These are phyloP conservation scores for Thymelicus acteon DNA, from an alignment of 2,888 invertebrate genomes.

Conservation along the genomic window DNA sequence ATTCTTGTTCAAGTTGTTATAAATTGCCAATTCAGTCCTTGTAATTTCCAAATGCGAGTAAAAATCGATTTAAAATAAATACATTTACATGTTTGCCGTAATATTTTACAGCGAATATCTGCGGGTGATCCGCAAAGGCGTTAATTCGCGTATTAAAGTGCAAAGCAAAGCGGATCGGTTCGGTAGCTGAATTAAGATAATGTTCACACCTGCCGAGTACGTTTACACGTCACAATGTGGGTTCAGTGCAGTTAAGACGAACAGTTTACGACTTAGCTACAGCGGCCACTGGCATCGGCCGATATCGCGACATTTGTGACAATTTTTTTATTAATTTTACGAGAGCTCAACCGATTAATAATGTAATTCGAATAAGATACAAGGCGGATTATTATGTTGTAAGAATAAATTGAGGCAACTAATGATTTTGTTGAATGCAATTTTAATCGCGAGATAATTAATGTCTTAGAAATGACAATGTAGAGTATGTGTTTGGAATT, in stretches of 20 bases:
- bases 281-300: constrained; percentile 12
- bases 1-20: too few species aligned
- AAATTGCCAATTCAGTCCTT: too few species aligned
- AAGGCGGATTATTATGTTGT: background rate
- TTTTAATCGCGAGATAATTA: background rate
- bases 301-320: constrained; percentile 28
- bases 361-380: constrained; percentile 10
- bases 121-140: constrained; percentile 41
- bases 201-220: constrained; percentile 79
- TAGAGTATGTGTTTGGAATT: too few species aligned
- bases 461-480: too few species aligned
- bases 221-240: constrained; percentile 75
- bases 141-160: constrained; percentile 55
- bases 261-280: constrained; percentile 65
- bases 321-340: constrained; percentile 48
- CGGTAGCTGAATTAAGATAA: constrained; percentile 83
- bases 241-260: constrained; percentile 66
- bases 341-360: constrained; percentile 33
- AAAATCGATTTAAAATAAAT: background rate
- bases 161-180: constrained; percentile 63
- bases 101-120: constrained; percentile 36
- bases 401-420: constrained; percentile 21
- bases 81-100: background rate
- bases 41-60: too few species aligned
- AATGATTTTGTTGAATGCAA: constrained; percentile 1